Conservation (phyloP, 2,888 invertebrate genomes). For the Acleris laterana region DNA sequence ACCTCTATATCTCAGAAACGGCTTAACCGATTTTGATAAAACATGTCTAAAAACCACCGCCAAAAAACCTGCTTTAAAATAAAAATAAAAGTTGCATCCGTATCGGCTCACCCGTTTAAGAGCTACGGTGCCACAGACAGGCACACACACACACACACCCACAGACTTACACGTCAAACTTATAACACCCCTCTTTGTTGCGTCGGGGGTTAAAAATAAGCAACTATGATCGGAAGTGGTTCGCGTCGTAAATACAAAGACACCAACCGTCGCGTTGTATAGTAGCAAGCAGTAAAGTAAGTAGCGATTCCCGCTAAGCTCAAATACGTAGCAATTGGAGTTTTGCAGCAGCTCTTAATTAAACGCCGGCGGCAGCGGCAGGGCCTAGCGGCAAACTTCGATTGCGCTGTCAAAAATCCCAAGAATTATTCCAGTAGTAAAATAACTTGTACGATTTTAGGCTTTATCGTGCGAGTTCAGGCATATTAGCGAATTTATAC, state of each 20-base stretch:
- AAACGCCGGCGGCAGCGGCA: constrained; percentile 61
- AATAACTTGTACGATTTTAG: constrained; percentile 82
- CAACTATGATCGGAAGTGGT: no score
- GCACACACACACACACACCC: no score
- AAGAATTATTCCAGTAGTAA: constrained; percentile 81
- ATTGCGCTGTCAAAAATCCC: constrained; percentile 84
- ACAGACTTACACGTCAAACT: no score
- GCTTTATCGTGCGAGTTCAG: constrained; percentile 81
- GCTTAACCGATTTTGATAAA: no score
- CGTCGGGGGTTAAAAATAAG: no score
- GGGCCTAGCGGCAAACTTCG: constrained; percentile 80
- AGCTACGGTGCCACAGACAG: no score
- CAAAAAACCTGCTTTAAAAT: no score
- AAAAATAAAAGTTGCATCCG: no score
- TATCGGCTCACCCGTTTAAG: no score
- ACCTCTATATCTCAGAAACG: no score
- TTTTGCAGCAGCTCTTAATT: constrained; percentile 75
- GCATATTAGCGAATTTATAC: constrained; percentile 81
- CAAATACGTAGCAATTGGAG: constrained; percentile 67
- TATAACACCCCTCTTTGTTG: no score
- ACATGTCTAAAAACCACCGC: no score
- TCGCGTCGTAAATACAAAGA: background rate
- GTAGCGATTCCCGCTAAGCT: constrained; percentile 54
- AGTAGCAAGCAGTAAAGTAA: constrained; percentile 53
- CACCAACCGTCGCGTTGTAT: constrained; percentile 40